These are phyloP conservation scores for Tribolium madens DNA, from an alignment of 1,140 invertebrate species.

Conservation along the genomic window DNA sequence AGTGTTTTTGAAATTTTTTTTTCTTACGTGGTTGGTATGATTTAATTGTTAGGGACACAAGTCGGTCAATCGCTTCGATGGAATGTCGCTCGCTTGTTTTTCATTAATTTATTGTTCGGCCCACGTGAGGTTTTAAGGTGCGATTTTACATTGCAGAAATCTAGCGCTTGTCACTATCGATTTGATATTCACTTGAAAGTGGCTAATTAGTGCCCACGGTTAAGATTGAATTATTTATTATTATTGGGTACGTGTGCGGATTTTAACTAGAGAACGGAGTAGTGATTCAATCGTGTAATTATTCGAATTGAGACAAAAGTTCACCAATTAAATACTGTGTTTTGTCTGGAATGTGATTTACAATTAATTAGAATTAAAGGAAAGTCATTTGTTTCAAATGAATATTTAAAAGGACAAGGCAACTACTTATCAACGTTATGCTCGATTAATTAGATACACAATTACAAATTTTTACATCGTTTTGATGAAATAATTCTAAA, in stretches of 20 bases:
- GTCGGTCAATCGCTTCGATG: constrained; percentile 6
- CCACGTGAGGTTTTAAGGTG: constrained; percentile 2
- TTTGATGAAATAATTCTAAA: too few species aligned
- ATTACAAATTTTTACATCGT: too few species aligned
- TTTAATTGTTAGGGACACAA: constrained; percentile 12
- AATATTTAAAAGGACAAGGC: too few species aligned
- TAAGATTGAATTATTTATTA: constrained; percentile 33
- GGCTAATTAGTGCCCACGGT: constrained; percentile 21
- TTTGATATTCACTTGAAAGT: constrained; percentile 29
- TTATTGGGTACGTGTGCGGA: not conserved
- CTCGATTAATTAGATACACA: too few species aligned
- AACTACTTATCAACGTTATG: too few species aligned
- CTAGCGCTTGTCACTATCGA: not conserved
- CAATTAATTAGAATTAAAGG: not conserved
- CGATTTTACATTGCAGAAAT: constrained; percentile 26
- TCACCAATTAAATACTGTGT: not conserved
- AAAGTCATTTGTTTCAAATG: not conserved
- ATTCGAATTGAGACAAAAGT: not conserved
- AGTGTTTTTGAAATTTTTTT: constrained; percentile 42
- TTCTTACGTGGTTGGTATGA: not conserved
- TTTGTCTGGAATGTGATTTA: not conserved
- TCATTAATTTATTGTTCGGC: constrained; percentile 34
- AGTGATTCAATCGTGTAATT: not conserved
- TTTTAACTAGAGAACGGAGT: not conserved
- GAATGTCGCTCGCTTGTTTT: constrained; percentile 9